A percentile compares a stretch with the other conserved stretches of the same genome.
These are phyloP conservation scores for Calliopsis andreniformis DNA, from an alignment of 1,140 invertebrate species.

Conservation along the genomic window DNA sequence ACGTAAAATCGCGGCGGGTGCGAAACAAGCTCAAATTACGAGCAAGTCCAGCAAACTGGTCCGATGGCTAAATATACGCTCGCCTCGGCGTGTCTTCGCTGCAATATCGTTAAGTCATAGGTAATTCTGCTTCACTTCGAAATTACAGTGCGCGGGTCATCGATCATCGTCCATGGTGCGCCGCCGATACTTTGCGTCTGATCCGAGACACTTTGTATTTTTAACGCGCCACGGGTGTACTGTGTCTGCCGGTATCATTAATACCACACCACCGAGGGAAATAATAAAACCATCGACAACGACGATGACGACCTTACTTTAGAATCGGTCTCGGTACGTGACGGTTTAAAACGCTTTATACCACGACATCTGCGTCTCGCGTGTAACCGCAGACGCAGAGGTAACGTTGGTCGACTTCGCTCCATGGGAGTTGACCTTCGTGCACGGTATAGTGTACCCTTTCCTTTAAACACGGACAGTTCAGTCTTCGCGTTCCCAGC, in stretches of 20 bases:
- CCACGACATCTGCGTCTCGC: slow-evolving; percentile 27
- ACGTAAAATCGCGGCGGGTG: slow-evolving; percentile 29
- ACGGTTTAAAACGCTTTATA: slow-evolving; percentile 29
- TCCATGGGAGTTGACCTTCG: slow-evolving; percentile 58
- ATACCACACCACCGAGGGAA: neutral
- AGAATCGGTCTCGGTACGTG: slow-evolving; percentile 18
- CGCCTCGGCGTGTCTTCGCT: slow-evolving; percentile 37
- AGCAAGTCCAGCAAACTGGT: slow-evolving; percentile 49
- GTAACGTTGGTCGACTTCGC: slow-evolving; percentile 43
- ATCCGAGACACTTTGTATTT: neutral
- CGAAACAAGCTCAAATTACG: slow-evolving; percentile 45
- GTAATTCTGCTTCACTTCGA: slow-evolving; percentile 29
- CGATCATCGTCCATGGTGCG: slow-evolving; percentile 16
- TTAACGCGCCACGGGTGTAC: neutral
- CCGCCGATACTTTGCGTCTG: slow-evolving; percentile 2
- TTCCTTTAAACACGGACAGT: slow-evolving; percentile 34
- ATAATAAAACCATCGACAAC: neutral
- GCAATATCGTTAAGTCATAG: slow-evolving; percentile 45
- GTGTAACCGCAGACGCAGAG: slow-evolving; percentile 52
- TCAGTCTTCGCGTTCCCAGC: slow-evolving; percentile 66
- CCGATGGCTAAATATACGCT: slow-evolving; percentile 37
- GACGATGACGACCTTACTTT: slow-evolving; percentile 8
- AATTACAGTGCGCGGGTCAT: slow-evolving; percentile 24
- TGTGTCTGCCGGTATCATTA: neutral
- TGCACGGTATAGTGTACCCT: slow-evolving; percentile 42